These are phyloP conservation scores for Heliconius congener DNA, from an alignment of 1,140 invertebrate species.

Conservation along the genomic window DNA sequence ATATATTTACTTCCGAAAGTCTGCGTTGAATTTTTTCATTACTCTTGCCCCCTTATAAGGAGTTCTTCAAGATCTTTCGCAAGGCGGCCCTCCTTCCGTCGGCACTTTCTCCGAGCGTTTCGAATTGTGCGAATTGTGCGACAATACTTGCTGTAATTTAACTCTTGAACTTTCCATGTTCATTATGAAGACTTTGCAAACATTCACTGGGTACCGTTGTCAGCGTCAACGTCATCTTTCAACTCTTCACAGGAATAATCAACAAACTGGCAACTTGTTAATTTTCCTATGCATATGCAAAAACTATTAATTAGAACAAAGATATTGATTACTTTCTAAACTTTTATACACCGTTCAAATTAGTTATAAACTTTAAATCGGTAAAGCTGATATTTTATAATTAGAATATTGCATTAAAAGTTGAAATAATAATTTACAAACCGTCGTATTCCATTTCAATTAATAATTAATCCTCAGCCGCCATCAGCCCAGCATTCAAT, in stretches of 20 bases:
- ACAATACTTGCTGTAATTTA: slow-evolving; percentile 46
- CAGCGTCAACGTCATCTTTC: neutral
- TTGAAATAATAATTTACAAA: slow-evolving; percentile 46
- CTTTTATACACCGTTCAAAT: neutral
- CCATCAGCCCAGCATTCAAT: slow-evolving; percentile 60
- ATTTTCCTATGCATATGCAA: neutral
- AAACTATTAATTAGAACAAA: neutral
- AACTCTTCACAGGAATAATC: neutral
- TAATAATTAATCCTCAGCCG: slow-evolving; percentile 67
- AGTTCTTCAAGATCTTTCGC: slow-evolving; percentile 57
- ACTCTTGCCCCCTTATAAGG: slow-evolving; percentile 33
- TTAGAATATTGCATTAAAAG: slow-evolving; percentile 3
- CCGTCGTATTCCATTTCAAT: slow-evolving; percentile 66
- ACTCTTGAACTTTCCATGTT: slow-evolving; percentile 31
- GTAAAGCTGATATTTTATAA: too few species aligned
- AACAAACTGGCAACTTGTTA: neutral
- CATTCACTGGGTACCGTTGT: neutral
- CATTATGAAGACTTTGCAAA: slow-evolving; percentile 30
- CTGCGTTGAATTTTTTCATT: slow-evolving; percentile 32
- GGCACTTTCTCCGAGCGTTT: slow-evolving; percentile 65
- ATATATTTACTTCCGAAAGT: slow-evolving; percentile 40
- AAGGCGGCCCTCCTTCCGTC: slow-evolving; percentile 56
- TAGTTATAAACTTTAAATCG: too few species aligned
- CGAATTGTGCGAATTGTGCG: slow-evolving; percentile 61
- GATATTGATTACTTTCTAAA: neutral